phyloP scores from a whole-genome alignment of 2,888 invertebrate species.

The Quadroppia sp. region DNA sequence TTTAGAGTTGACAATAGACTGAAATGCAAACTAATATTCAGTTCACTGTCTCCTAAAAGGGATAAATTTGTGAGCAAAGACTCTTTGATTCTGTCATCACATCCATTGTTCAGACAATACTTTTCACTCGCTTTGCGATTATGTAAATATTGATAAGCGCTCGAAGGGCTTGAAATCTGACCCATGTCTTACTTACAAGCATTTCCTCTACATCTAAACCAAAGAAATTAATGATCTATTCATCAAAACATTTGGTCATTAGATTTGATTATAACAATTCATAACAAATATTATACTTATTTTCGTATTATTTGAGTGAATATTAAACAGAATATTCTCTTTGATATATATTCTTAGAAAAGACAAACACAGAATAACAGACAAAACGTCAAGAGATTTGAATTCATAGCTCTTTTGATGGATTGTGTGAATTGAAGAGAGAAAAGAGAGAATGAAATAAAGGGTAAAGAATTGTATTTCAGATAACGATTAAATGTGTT shows the following conservation, averaged over 20 bases:
- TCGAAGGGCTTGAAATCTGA: neutral
- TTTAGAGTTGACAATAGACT: slow-evolving; percentile 11
- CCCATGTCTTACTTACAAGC: no score
- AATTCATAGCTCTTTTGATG: slow-evolving; percentile 5
- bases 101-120: neutral
- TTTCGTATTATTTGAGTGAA: no score
- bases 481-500: neutral
- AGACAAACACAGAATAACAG: neutral
- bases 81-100: neutral
- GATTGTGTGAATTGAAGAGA: slow-evolving; percentile 13
- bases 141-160: slow-evolving; percentile 29
- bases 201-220: no score
- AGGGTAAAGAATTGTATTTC: neutral
- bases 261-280: no score
- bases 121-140: slow-evolving; percentile 4
- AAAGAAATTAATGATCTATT: no score
- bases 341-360: neutral
- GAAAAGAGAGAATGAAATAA: no score
- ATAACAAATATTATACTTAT: no score
- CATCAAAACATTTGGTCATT: no score
- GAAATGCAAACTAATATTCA: neutral
- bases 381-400: neutral
- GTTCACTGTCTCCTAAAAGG: neutral
- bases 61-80: neutral
- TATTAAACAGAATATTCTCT: neutral